phyloP scores from a whole-genome alignment of 2,113 vertebrate species.

The Xiphophorus maculatus region DNA sequence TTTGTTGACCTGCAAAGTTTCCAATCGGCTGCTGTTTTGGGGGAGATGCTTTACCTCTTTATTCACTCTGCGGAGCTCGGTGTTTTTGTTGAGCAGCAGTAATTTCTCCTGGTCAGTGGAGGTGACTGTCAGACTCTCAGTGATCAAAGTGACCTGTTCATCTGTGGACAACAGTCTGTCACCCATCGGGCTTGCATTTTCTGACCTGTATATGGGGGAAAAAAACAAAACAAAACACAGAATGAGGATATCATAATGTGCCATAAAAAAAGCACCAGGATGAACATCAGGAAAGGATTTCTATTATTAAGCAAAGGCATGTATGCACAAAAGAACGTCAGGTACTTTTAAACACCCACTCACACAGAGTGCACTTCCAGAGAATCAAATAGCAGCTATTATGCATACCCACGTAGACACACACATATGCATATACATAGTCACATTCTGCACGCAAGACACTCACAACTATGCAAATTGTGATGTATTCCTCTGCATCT shows the following conservation, averaged over 20 bases:
- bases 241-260: constrained; percentile 4
- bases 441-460: constrained; percentile 44
- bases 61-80: constrained; percentile 79
- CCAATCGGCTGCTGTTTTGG: not conserved
- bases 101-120: constrained; percentile 83
- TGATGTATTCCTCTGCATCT: constrained; percentile 18
- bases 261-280: constrained; percentile 21
- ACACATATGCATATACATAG: constrained; percentile 17
- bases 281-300: constrained; percentile 55
- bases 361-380: constrained; percentile 68
- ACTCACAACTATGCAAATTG: not conserved
- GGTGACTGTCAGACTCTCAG: constrained; percentile 83
- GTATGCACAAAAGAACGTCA: constrained; percentile 51
- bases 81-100: constrained; percentile 82
- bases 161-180: constrained; percentile 70
- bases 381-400: constrained; percentile 67
- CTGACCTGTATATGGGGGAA: constrained; percentile 42
- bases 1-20: constrained; percentile 5
- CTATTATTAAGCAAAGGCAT: constrained; percentile 68
- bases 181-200: constrained; percentile 33
- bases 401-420: constrained; percentile 59
- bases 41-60: constrained; percentile 75
- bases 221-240: constrained; percentile 2
- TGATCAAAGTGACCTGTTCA: constrained; percentile 80
- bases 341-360: constrained; percentile 74